Evolutionary conservation across 2,888 invertebrate species (phyloP), one percentile per base, ranked within the genome.

Genomic region (Caenorhabditis virilis): DNA sequence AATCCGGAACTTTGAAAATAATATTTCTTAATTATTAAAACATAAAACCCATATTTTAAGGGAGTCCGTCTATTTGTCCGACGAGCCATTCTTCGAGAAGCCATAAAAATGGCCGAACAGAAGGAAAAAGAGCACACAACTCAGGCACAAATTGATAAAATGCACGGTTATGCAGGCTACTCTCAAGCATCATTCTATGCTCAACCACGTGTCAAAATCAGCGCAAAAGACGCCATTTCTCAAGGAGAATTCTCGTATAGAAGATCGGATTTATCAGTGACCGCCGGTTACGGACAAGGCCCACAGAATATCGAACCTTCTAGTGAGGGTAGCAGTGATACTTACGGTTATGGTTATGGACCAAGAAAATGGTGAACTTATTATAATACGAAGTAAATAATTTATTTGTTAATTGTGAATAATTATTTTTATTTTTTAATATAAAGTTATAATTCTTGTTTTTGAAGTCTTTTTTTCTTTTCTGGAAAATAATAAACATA

Each of bases 21-120:
- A n/a, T n/a, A n/a, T n/a, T n/a, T n/a, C n/a, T n/a, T n/a, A n/a
- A n/a, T n/a, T n/a, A n/a, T n/a, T n/a, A n/a, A n/a, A n/a, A n/a
- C n/a, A n/a, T n/a, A n/a, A n/a, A n/a, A n/a, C n/a, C n/a, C n/a
- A n/a, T 15, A 27, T n/a, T 51, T 62, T 23, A 41, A 59, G 64
- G 42, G 52, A 23, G 56, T 60, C 11, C 35, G 41, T 5, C 23
- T 72, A 13, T 66, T 69, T 26, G 46, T 43, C 1, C 25, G 63
- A 52, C 46, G 66, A 16, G 72, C 69, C 3, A 49, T 69, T 5
- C 35, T 57, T 7, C 49, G 57, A 47, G 72, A 72, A 41, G 46
- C 57, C 6, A 56, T 72, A 4, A 69, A 69, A 51, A 48, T 63
- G 5, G 68, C 72, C 2, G 69, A 72, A 15, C 69, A 66, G 9